phyloP scores from a whole-genome alignment of 2,113 vertebrate genomes.

The Benitochromis conjunctus region DNA sequence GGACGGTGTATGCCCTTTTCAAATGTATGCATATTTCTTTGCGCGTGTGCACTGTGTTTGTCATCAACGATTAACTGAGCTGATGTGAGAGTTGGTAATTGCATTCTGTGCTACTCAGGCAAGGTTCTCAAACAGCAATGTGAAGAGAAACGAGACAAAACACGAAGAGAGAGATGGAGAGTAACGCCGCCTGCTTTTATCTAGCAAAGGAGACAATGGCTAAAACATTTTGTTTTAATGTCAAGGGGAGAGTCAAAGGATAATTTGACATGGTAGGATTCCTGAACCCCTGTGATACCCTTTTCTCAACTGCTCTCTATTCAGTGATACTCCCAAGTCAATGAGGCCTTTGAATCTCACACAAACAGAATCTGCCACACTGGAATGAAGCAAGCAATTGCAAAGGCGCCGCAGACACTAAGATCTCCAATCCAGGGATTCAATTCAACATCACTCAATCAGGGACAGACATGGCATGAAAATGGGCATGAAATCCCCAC shows the following conservation, averaged over 20 bases:
- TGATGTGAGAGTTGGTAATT: conserved; percentile 53
- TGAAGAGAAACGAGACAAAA: background rate
- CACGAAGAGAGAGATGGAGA: background rate
- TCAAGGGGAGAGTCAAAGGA: background rate
- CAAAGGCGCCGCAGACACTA: background rate
- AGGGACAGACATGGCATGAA: conserved; percentile 17
- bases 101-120: conserved; percentile 32
- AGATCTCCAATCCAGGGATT: conserved; percentile 34
- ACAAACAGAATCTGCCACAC: conserved; percentile 28
- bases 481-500: conserved; percentile 30
- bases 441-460: conserved; percentile 42
- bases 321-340: background rate
- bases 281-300: background rate
- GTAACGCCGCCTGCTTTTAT: background rate
- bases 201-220: background rate
- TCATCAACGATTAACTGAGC: conserved; percentile 24
- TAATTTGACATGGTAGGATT: conserved; percentile 7
- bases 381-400: conserved; percentile 7
- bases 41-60: background rate
- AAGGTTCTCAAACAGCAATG: conserved; percentile 3
- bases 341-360: conserved; percentile 9
- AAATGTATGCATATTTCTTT: background rate
- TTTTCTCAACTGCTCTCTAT: background rate
- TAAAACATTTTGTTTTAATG: conserved; percentile 18
- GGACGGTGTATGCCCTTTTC: conserved; percentile 24